Conservation (phyloP, 2,797 vertebrate species). For the Scomberomorus guttatus region DNA sequence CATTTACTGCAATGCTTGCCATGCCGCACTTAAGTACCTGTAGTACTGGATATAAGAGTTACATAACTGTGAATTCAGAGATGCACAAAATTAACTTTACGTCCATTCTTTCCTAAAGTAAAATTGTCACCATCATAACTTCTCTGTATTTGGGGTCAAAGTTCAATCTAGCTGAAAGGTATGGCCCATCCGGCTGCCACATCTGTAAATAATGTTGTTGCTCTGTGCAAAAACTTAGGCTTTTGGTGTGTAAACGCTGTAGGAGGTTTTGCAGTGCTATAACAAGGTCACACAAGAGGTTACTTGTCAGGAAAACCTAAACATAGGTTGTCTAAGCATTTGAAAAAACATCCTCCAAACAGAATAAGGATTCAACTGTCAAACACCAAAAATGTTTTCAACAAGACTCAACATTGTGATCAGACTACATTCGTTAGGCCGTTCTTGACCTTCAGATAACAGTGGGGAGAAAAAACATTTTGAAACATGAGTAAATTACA, state of each 20-base stretch:
- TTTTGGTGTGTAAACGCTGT: neutral
- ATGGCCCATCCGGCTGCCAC: neutral
- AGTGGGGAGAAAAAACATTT: neutral
- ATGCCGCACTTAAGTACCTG: neutral
- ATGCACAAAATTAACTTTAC: neutral
- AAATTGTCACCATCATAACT: neutral
- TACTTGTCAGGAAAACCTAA: neutral
- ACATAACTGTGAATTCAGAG: neutral
- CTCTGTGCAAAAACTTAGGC: neutral
- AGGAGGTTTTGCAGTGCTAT: neutral
- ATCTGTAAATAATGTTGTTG: neutral
- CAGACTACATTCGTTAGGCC: neutral
- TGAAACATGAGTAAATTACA: too few relatives aligned
- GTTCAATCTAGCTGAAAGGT: neutral
- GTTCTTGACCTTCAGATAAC: neutral
- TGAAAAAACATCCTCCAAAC: neutral
- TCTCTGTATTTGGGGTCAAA: neutral
- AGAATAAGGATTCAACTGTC: slow-evolving; percentile 15
- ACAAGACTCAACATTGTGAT: neutral
- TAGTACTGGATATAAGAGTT: neutral
- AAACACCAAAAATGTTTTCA: neutral
- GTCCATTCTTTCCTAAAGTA: neutral
- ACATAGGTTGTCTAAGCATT: slow-evolving; percentile 26
- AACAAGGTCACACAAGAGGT: slow-evolving; percentile 30
- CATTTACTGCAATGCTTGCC: neutral